Evolutionary conservation across 2,888 invertebrate species (phyloP).

Genomic region (Drosophila atripex): DNA sequence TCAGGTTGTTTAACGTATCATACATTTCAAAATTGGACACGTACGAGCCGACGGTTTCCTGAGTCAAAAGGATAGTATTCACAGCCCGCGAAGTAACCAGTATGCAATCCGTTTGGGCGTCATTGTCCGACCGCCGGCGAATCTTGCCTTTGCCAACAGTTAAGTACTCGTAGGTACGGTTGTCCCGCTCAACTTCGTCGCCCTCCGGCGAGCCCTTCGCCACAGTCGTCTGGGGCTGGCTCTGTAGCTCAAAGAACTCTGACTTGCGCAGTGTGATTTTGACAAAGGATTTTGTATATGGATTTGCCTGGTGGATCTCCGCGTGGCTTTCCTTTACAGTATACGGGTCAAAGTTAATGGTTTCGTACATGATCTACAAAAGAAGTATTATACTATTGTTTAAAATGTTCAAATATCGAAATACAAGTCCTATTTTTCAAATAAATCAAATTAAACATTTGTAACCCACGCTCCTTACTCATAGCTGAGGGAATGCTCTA

Average conservation of each 20-base stretch:
- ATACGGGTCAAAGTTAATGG: slow-evolving; percentile 35
- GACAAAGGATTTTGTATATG: slow-evolving; percentile 84
- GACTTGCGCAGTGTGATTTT: slow-evolving; percentile 88
- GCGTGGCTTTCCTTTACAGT: background rate
- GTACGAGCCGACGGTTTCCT: slow-evolving; percentile 85
- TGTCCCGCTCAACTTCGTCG: slow-evolving; percentile 85
- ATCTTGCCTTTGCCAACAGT: slow-evolving; percentile 88
- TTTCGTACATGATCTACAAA: slow-evolving; percentile 45
- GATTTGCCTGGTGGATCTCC: slow-evolving; percentile 1
- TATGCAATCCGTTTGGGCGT: slow-evolving; percentile 87
- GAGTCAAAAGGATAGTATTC: slow-evolving; percentile 81
- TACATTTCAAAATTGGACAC: slow-evolving; percentile 91
- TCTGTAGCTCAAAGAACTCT: slow-evolving; percentile 87
- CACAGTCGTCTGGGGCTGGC: slow-evolving; percentile 86
- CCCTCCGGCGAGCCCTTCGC: slow-evolving; percentile 86
- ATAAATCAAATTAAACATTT: too few relatives aligned
- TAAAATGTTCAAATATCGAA: too few relatives aligned
- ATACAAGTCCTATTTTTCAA: too few relatives aligned
- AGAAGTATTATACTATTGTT: too few relatives aligned
- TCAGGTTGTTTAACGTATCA: slow-evolving; percentile 86
- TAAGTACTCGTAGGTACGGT: slow-evolving; percentile 88
- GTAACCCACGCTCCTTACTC: too few relatives aligned
- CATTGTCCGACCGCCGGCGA: slow-evolving; percentile 88
- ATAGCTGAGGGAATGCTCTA: too few relatives aligned
- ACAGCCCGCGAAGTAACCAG: slow-evolving; percentile 88